Percentiles rank a stretch among this genome's conserved stretches.
Conservation (phyloP, 2,797 vertebrate genomes). For the Esox masquinongy region DNA sequence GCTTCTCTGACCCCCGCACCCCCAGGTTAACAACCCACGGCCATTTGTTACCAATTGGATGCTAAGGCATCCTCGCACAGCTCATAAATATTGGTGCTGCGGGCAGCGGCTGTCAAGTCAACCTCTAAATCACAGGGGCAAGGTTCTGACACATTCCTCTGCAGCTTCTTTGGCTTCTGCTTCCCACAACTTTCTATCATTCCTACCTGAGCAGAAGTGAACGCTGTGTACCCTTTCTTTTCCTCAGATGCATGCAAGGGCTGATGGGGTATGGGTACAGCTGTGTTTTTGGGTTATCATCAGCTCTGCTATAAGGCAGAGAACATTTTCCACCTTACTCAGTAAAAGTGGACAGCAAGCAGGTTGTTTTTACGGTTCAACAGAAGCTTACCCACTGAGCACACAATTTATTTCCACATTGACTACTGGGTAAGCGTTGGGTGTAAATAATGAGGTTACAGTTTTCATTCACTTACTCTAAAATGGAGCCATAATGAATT, state of each 20-base stretch:
- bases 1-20: slow-evolving; percentile 67
- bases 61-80: slow-evolving; percentile 63
- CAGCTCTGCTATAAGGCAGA: not conserved
- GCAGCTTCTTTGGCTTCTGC: slow-evolving; percentile 12
- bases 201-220: slow-evolving; percentile 27
- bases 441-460: no score
- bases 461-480: no score
- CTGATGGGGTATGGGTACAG: slow-evolving; percentile 9
- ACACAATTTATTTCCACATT: no score
- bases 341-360: not conserved
- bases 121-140: slow-evolving; percentile 68
- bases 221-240: slow-evolving; percentile 39
- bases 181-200: slow-evolving; percentile 33
- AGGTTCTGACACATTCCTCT: slow-evolving; percentile 70
- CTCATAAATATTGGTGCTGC: slow-evolving; percentile 67
- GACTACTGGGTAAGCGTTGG: no score
- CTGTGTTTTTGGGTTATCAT: not conserved
- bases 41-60: slow-evolving; percentile 77
- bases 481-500: no score
- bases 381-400: not conserved
- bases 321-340: not conserved
- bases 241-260: not conserved
- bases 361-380: not conserved
- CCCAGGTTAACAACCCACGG: slow-evolving; percentile 71
- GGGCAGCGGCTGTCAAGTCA: slow-evolving; percentile 54